Conservation (phyloP, 1,140 invertebrate species). For the Drosophila sechellia region DNA sequence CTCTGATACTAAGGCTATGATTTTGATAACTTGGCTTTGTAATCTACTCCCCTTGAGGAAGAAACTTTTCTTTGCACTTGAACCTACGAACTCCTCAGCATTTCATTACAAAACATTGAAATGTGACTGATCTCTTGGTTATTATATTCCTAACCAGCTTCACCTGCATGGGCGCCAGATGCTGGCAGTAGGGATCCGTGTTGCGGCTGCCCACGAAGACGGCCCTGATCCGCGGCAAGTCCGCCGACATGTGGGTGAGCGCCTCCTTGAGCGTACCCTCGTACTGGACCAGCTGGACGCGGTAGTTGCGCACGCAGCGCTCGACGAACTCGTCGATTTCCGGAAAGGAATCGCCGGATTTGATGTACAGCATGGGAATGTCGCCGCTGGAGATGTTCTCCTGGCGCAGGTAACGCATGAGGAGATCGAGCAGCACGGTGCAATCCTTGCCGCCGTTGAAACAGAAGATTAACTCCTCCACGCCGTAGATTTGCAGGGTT, state of each 20-base stretch:
- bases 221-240: slow-evolving; percentile 90
- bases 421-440: slow-evolving; percentile 93
- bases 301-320: slow-evolving; percentile 89
- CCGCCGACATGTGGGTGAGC: slow-evolving; percentile 87
- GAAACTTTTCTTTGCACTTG: too few relatives aligned
- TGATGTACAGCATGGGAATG: slow-evolving; percentile 91
- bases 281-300: slow-evolving; percentile 89
- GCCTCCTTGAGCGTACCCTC: slow-evolving; percentile 90
- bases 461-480: slow-evolving; percentile 92
- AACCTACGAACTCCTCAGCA: too few relatives aligned
- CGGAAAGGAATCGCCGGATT: slow-evolving; percentile 90
- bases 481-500: slow-evolving; percentile 86
- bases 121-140: too few relatives aligned
- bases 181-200: slow-evolving; percentile 91
- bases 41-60: too few relatives aligned
- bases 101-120: too few relatives aligned
- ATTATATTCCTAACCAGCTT: slow-evolving; percentile 9
- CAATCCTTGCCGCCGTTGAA: slow-evolving; percentile 99
- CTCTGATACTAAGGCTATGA: not conserved
- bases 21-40: not conserved
- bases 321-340: slow-evolving; percentile 95
- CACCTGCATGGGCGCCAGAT: slow-evolving; percentile 90
- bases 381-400: slow-evolving; percentile 53
- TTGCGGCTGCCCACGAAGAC: slow-evolving; percentile 94
- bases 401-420: slow-evolving; percentile 60